Evolutionary conservation across 2,797 vertebrate genomes (phyloP), one percentile per base, ranked within the genome.

Genomic region (Mallotus villosus): DNA sequence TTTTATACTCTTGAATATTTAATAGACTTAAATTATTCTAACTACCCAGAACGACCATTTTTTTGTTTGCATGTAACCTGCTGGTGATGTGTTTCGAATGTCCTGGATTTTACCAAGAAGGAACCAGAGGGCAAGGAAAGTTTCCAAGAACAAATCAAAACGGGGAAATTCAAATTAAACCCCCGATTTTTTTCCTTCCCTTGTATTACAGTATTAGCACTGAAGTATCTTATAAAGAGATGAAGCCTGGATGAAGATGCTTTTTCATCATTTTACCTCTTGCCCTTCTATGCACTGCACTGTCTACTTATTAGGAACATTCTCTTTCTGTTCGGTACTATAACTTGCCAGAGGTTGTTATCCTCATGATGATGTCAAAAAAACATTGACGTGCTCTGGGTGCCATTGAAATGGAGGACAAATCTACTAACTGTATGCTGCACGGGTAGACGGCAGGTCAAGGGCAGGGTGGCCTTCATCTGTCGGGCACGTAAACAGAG

Each of bases 371-470:
- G 19, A n/a, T 17, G 19, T 7, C 51, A 55, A 55, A 55, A 55
- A 67, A 67, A 53, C 46, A 53, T 27, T 53, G 27, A 49, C 24
- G 81, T 88, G 84, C 77, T 84, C 77, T 72, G 69, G 71, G 76
- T 81, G 71, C 59, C 73, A 81, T 82, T 82, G 79, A 88, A 82
- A 72, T 72, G 71, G 77, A 83, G 81, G 81, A 67, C 59, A 41
- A 79, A 81, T 81, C 84, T 86, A 87, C 81, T 79, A 81, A 86
- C 88, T 87, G 67, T 87, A 89, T 91, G 89, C 89, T 77, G 82
- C 87, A 89, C 88, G 85, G 86, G 88, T 84, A 89, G 81, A 87
- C 81, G 84, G 71, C 62, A 78, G 91, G 90, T 92, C 91, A 92
- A 93, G 92, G 91, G 88, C 88, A 84, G 83, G 79, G 85, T 73